Conservation (phyloP, 2,888 invertebrate species). For the Nomada goodeniana region DNA sequence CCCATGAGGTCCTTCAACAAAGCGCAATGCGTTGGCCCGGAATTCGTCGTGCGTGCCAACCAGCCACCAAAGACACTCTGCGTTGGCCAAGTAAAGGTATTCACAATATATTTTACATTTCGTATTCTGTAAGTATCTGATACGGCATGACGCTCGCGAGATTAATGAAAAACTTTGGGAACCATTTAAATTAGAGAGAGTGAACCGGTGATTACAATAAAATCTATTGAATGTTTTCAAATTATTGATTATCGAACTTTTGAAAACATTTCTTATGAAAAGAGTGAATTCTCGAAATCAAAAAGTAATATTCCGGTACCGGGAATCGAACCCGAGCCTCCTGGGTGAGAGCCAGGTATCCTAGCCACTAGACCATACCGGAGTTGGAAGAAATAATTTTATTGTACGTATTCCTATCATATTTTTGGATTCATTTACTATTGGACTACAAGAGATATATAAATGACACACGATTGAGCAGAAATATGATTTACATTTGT, state of each 20-base stretch:
- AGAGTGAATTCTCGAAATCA: background rate
- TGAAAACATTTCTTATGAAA: too few relatives aligned
- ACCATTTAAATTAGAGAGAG: too few relatives aligned
- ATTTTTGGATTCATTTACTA: too few relatives aligned
- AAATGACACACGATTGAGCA: too few relatives aligned
- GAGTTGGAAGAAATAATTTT: slow-evolving; percentile 72
- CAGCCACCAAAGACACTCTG: slow-evolving; percentile 88
- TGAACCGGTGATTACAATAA: too few relatives aligned
- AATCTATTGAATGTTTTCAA: background rate
- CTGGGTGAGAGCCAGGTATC: slow-evolving; percentile 88
- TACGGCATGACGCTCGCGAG: background rate
- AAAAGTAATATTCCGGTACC: slow-evolving; percentile 85
- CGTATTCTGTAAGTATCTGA: background rate
- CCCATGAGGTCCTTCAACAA: slow-evolving; percentile 83
- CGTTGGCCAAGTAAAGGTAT: slow-evolving; percentile 86
- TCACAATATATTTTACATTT: background rate
- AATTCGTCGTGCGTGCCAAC: slow-evolving; percentile 90
- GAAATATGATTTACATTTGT: too few relatives aligned
- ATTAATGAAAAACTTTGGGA: background rate
- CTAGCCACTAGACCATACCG: slow-evolving; percentile 88
- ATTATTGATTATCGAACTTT: too few relatives aligned
- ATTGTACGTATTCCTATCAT: too few relatives aligned
- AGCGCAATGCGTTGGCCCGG: slow-evolving; percentile 88
- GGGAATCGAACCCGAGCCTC: slow-evolving; percentile 88
- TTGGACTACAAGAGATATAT: too few relatives aligned